phyloP scores from a whole-genome alignment of 2,888 invertebrate species.

The Himalopsyche japonica region DNA sequence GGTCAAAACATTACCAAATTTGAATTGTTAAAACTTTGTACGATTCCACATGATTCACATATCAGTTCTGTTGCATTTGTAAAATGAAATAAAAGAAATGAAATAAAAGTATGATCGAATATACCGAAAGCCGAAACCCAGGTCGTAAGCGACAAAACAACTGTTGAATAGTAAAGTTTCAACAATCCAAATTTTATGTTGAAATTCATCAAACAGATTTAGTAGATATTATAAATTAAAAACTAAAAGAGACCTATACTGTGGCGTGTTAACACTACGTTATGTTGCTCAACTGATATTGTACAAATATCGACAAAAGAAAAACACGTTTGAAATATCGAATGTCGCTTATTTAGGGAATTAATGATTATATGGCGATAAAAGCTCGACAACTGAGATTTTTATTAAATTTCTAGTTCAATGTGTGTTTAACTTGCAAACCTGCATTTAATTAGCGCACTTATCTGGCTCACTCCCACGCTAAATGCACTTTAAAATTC shows the following conservation, averaged over 20 bases:
- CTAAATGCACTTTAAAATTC: neutral
- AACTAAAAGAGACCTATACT: neutral
- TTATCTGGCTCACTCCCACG: neutral
- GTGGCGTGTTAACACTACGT: neutral
- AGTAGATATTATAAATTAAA: too few relatives aligned
- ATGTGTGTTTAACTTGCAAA: neutral
- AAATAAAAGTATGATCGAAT: too few relatives aligned
- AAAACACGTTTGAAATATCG: neutral
- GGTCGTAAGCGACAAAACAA: too few relatives aligned
- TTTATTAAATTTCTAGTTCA: neutral
- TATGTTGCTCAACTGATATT: neutral
- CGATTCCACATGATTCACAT: too few relatives aligned
- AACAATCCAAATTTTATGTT: too few relatives aligned
- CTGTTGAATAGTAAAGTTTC: too few relatives aligned
- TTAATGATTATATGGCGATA: neutral
- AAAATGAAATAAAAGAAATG: too few relatives aligned
- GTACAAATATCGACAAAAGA: neutral
- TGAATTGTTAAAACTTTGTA: too few relatives aligned
- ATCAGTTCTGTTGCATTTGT: too few relatives aligned
- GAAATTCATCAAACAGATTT: too few relatives aligned
- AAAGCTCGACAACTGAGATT: neutral
- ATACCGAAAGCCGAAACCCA: too few relatives aligned
- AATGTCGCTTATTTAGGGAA: neutral
- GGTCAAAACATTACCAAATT: too few relatives aligned
- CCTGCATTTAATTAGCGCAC: conserved; percentile 21